Evolutionary conservation across 2,113 vertebrate genomes (phyloP).

Genomic region (Eonycteris spelaea): DNA sequence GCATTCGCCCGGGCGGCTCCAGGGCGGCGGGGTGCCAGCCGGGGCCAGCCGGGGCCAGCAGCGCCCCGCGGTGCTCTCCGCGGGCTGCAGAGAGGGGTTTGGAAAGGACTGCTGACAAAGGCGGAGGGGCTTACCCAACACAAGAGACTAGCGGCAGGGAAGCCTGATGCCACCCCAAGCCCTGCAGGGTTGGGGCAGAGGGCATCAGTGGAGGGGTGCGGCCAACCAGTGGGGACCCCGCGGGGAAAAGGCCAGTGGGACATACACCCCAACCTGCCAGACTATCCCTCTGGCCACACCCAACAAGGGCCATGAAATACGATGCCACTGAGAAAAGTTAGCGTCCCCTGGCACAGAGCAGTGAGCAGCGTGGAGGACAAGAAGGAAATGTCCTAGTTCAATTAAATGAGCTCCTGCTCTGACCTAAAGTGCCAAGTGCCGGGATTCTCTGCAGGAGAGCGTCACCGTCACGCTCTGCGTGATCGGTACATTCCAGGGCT

Average conservation of each 20-base stretch:
- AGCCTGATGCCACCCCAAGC: background rate
- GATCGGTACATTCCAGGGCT: rapidly evolving
- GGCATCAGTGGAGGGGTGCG: rapidly evolving
- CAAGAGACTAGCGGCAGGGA: too few relatives aligned
- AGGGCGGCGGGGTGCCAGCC: rapidly evolving
- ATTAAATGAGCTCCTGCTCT: background rate
- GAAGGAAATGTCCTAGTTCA: background rate
- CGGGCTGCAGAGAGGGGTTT: rapidly evolving
- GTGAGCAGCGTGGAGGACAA: background rate
- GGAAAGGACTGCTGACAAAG: rapidly evolving
- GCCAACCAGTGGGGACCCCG: rapidly evolving
- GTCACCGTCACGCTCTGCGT: background rate
- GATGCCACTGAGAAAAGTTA: background rate
- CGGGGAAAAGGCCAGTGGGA: too few relatives aligned
- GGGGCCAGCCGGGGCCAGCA: too few relatives aligned
- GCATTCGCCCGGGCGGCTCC: rapidly evolving
- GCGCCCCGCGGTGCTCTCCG: background rate
- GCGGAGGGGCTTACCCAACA: too few relatives aligned
- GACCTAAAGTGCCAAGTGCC: rapidly evolving
- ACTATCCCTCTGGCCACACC: rapidly evolving
- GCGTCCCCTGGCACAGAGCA: rapidly evolving
- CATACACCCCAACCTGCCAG: rapidly evolving
- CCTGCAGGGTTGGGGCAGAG: background rate
- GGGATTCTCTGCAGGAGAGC: background rate
- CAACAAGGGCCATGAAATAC: background rate